A percentile compares a stretch with the other conserved stretches of the same genome.
phyloP scores from a whole-genome alignment of 2,797 vertebrate species.

The Carduelis carduelis region DNA sequence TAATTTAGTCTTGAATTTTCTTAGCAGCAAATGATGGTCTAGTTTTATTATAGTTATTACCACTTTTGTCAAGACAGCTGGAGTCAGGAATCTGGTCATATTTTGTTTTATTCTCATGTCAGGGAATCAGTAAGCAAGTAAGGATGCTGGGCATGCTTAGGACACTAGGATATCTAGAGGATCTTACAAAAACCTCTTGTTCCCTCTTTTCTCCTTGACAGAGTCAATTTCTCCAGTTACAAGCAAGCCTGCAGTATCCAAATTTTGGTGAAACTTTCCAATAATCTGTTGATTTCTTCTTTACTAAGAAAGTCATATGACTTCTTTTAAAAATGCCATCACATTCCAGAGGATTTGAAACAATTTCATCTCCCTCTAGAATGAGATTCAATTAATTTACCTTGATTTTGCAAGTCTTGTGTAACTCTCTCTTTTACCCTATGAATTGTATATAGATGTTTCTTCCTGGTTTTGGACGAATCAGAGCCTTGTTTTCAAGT shows the following conservation, averaged over 20 bases:
- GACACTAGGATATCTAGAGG: fast-evolving
- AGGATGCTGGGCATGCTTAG: not conserved
- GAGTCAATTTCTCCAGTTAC: not conserved
- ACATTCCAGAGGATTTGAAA: not conserved
- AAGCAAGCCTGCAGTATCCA: not conserved
- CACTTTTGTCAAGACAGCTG: fast-evolving
- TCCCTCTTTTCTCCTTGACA: not conserved
- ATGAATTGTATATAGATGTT: not conserved
- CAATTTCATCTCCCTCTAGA: not conserved
- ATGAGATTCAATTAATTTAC: not conserved
- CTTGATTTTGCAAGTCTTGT: not conserved
- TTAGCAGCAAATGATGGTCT: not conserved
- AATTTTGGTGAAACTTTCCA: not conserved
- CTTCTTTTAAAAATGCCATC: not conserved
- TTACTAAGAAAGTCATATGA: not conserved
- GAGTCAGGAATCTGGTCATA: not conserved
- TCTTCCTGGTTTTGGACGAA: not conserved
- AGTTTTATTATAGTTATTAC: not conserved
- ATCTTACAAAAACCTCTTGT: not conserved
- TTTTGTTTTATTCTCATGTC: not conserved
- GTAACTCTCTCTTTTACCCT: not conserved
- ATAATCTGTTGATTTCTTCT: not conserved
- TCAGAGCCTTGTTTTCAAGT: not conserved
- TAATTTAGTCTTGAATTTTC: not conserved
- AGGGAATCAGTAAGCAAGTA: not conserved